Evolutionary conservation across 2,888 invertebrate species (phyloP), one percentile per base, ranked within the genome.

Genomic region (Pollenia griseotomentosa): DNA sequence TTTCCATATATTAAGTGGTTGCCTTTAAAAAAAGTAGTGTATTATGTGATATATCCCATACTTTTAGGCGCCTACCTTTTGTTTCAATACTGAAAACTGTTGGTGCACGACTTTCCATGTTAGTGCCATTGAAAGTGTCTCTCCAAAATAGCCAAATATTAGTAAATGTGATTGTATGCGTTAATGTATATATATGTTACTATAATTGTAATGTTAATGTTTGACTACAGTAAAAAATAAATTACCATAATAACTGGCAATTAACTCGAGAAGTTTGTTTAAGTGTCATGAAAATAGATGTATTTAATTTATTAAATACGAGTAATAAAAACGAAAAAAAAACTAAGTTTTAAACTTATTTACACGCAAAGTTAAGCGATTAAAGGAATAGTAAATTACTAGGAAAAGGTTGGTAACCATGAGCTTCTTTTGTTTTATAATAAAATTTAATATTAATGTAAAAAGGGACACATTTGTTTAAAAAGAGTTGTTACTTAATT

Each of bases 171-270:
- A 3, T 23, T 66, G 19, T 74, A 46, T 14, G 8, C 4, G 0
- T 14, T 33, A 6, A 33, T 33, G 0, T 33, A 23, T 23, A 23
- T 11, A 40, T 48, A 12, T 12, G 33, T 51, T 12, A 42, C 4
- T 42, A 53, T 77, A 55, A 33, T 57, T 40, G 23, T 66, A 9
- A 55, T 23, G 44, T 19, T 61, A 77, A 77, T 12, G 9, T 8
- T 44, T 0, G 19, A 14, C n/a, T 55, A 7, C 3, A n/a, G n/a
- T 19, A 61, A 57, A 74, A 55, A 33, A 16, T 0, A 61, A 68
- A 75, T 75, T 61, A 51, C 75, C 61, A 75, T 75, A 75, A 83
- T 70, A 75, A 75, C 61, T n/a, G 19, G 33, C 68, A 70, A 83
- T 75, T 70, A 70, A 53, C 10, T 53, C 10, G 40, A 11, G 16